Conservation (phyloP, 2,797 vertebrate genomes). For the Pyrocephalus nanus region DNA sequence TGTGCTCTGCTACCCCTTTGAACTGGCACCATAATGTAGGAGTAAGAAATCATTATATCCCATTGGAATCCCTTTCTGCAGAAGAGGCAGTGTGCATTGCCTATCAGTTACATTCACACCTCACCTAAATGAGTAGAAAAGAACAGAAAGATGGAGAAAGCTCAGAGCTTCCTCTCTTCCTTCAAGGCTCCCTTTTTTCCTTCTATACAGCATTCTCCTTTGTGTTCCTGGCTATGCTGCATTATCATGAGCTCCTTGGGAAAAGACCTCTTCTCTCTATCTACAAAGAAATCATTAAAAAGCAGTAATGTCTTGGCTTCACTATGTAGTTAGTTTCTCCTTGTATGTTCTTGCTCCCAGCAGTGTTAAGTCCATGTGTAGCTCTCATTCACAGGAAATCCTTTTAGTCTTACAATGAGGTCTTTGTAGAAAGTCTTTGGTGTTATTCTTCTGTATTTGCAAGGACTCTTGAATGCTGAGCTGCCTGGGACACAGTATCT, state of each 20-base stretch:
- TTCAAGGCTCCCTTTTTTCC: constrained; percentile 18
- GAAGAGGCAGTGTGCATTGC: background rate
- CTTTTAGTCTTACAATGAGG: constrained; percentile 65
- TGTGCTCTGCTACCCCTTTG: background rate
- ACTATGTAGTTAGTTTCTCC: constrained; percentile 52
- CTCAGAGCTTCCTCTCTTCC: constrained; percentile 32
- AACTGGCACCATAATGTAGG: background rate
- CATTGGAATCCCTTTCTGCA: background rate
- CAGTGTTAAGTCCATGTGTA: constrained; percentile 64
- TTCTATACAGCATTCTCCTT: constrained; percentile 23
- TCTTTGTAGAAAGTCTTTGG: constrained; percentile 60
- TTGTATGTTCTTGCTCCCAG: constrained; percentile 68
- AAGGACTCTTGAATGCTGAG: constrained; percentile 43
- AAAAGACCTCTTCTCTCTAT: constrained; percentile 58
- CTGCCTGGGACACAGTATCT: constrained; percentile 45
- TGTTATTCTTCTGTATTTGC: constrained; percentile 64
- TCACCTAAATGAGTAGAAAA: constrained; percentile 16
- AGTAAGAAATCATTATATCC: background rate
- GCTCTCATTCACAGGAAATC: constrained; percentile 65
- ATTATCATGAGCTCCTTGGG: constrained; percentile 60
- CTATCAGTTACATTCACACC: constrained; percentile 6
- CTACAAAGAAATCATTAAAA: constrained; percentile 67
- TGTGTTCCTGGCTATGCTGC: background rate
- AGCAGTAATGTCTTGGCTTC: constrained; percentile 26
- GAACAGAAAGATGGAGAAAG: constrained; percentile 12